phyloP scores from a whole-genome alignment of 1,140 invertebrate genomes.

The Rhagoletis zephyria region DNA sequence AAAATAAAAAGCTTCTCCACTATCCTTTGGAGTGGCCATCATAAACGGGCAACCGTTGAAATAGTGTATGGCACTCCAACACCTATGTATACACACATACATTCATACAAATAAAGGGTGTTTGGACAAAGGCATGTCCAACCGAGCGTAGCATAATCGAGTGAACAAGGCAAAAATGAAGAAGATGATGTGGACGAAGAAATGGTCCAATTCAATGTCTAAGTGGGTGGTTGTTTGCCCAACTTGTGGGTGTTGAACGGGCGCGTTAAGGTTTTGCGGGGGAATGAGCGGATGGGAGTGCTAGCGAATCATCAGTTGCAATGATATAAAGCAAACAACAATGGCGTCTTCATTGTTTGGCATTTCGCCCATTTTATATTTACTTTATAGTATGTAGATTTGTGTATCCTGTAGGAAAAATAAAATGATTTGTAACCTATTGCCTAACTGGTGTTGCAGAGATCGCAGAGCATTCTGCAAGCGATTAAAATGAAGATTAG shows the following conservation, averaged over 20 bases:
- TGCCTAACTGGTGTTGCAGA: no score
- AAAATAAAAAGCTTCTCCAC: slow-evolving; percentile 30
- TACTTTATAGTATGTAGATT: no score
- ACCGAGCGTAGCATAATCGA: slow-evolving; percentile 35
- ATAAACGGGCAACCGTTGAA: not conserved
- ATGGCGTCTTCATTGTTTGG: slow-evolving; percentile 69
- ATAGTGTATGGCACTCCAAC: not conserved
- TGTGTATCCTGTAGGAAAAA: not conserved
- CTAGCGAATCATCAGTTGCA: slow-evolving; percentile 53
- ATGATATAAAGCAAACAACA: slow-evolving; percentile 65
- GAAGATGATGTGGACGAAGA: not conserved
- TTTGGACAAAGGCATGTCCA: slow-evolving; percentile 34
- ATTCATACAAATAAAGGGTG: slow-evolving; percentile 16
- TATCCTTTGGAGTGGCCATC: not conserved
- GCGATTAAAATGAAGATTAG: no score
- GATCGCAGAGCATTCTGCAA: no score
- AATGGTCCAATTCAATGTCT: not conserved
- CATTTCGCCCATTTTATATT: slow-evolving; percentile 70
- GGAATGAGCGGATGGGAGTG: not conserved
- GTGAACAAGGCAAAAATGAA: not conserved
- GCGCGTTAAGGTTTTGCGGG: not conserved
- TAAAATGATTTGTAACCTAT: not conserved
- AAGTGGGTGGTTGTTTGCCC: slow-evolving; percentile 4
- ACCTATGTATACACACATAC: not conserved
- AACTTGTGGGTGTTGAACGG: not conserved